phyloP scores from a whole-genome alignment of 2,797 vertebrate genomes.

The Sebastes iracundus region DNA sequence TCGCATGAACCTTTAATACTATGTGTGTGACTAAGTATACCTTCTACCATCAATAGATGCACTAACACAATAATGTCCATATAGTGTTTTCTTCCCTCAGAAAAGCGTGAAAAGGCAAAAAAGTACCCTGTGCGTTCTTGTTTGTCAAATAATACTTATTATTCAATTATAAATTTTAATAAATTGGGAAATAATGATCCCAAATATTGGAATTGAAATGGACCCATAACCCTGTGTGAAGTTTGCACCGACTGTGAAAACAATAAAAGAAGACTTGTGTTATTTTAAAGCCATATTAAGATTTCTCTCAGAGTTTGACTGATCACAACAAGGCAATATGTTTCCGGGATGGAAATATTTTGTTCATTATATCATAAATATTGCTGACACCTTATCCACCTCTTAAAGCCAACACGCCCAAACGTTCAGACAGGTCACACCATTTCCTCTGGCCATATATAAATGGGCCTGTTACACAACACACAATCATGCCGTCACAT shows the following conservation, averaged over 20 bases:
- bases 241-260: neutral
- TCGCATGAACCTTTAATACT: neutral
- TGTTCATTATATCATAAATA: neutral
- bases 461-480: slow-evolving; percentile 20
- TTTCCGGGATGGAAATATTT: neutral
- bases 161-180: too few relatives aligned
- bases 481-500: neutral
- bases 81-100: neutral
- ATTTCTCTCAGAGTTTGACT: neutral
- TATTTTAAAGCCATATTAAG: neutral
- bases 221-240: neutral
- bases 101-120: neutral
- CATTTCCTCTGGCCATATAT: slow-evolving; percentile 4
- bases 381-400: neutral
- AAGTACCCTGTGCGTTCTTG: neutral
- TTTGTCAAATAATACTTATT: neutral
- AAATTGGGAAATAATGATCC: neutral
- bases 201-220: neutral
- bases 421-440: neutral
- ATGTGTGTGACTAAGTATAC: neutral
- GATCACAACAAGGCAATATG: neutral
- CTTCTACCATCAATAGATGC: neutral
- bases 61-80: neutral
- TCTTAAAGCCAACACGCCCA: slow-evolving; percentile 5
- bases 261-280: neutral